Evolutionary conservation across 2,797 vertebrate genomes (phyloP), one percentile per base, ranked within the genome.

Genomic region (Sphenopsis melanotis): DNA sequence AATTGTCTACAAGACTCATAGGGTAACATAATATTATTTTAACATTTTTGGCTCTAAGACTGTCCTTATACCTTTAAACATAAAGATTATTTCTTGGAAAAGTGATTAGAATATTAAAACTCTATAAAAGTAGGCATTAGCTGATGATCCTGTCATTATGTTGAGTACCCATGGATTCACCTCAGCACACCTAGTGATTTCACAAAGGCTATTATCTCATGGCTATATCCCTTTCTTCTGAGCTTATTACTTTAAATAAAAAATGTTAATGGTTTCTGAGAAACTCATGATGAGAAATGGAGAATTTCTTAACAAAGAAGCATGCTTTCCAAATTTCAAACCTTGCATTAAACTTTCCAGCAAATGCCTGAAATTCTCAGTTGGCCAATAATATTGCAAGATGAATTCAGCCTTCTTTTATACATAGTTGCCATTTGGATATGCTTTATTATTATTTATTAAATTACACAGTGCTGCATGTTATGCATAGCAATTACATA

Each of bases 251-350:
- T 97, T 97, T 97, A 98, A 97, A 97, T 97, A 97, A 98, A 97
- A 98, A 97, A 98, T 97, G 97, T 96, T 97, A 97, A 97, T 98
- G 97, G 97, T 97, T 98, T 98, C 97, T 97, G 96, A 98, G 98
- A 98, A 98, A 91, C 89, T 93, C 85, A 65, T 68, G 81, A 96
- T 94, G 95, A 97, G 94, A 93, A 93, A 94, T 85, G 75, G 87
- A 90, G 89, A 59, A 95, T 89, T 93, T 95, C 95, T 82, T 89
- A 83, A 94, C 41, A 92, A 96, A 97, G 93, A 88, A 97, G 55
- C 34, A 81, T n/a, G 50, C 79, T 77, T 95, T 97, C 83, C 56
- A 77, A 95, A 97, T 97, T 97, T 97, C 96, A 96, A 95, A 94
- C 93, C 90, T 95, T 95, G 82, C 86, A 66, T 95, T 96, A 78